Conservation (phyloP, 2,113 vertebrate species). For the Bos javanicus region DNA sequence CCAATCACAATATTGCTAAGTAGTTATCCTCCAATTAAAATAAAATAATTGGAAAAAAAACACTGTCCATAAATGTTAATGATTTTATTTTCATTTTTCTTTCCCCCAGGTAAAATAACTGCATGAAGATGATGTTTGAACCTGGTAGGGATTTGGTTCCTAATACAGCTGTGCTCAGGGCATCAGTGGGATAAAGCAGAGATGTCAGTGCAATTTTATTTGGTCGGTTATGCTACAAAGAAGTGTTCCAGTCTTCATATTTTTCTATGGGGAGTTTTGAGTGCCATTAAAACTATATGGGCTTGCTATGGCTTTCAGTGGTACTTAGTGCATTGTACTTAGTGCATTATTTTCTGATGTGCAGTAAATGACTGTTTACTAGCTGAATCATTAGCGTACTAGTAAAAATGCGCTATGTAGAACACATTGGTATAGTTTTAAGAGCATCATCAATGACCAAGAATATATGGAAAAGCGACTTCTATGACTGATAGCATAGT, state of each 20-base stretch:
- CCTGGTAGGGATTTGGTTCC: background rate
- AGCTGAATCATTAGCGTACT: background rate
- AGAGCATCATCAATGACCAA: background rate
- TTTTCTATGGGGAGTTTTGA: background rate
- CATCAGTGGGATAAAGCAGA: background rate
- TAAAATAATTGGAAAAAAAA: background rate
- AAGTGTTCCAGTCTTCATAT: background rate
- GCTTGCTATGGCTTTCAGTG: background rate
- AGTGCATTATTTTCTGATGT: background rate
- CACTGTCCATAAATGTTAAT: background rate
- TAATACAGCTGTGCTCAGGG: background rate
- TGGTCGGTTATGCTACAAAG: background rate
- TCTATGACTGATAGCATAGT: background rate
- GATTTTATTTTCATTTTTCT: background rate
- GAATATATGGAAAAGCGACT: background rate
- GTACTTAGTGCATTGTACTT: background rate
- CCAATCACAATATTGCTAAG: background rate
- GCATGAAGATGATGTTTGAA: background rate
- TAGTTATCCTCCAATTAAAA: background rate
- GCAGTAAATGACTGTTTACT: background rate
- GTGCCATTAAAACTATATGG: background rate
- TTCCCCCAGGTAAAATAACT: background rate
- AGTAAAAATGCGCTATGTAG: background rate
- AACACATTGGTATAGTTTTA: background rate
- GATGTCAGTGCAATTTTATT: background rate